These are phyloP conservation scores for Morelia viridis DNA, from an alignment of 2,797 vertebrate genomes.

Conservation along the genomic window DNA sequence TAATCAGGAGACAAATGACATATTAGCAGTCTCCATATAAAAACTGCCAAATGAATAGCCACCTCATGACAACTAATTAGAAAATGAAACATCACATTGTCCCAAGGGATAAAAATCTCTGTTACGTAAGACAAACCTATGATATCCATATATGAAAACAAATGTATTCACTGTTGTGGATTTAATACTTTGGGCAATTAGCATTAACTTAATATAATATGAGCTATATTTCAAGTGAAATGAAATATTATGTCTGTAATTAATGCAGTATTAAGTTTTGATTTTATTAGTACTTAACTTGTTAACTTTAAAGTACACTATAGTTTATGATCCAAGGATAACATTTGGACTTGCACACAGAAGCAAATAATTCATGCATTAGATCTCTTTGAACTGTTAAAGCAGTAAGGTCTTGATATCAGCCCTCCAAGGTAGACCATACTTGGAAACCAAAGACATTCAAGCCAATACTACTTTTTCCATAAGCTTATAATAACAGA, in stretches of 20 bases:
- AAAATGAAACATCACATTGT: not conserved
- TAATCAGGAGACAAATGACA: conserved; percentile 6
- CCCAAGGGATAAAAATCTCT: not conserved
- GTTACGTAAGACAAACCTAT: not conserved
- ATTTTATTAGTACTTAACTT: conserved; percentile 32
- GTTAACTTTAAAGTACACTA: not conserved
- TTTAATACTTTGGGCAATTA: not conserved
- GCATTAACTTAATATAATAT: not conserved
- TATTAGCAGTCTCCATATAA: not conserved
- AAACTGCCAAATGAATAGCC: not conserved
- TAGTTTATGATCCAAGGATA: not conserved
- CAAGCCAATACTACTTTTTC: not conserved
- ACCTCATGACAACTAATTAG: not conserved
- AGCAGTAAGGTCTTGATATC: not conserved
- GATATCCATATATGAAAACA: not conserved
- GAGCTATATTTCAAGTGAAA: not conserved
- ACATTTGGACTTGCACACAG: not conserved
- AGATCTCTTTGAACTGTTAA: not conserved
- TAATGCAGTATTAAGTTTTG: conserved; percentile 19
- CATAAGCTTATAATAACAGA: not conserved
- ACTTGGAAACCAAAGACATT: too few species aligned
- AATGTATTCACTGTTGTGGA: not conserved
- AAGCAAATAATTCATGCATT: not conserved
- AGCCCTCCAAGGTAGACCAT: too few species aligned
- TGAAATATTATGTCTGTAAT: not conserved